Evolutionary conservation across 1,140 invertebrate species (phyloP), one percentile per base, ranked within the genome.

Genomic region (Pogonomyrmex californicus): DNA sequence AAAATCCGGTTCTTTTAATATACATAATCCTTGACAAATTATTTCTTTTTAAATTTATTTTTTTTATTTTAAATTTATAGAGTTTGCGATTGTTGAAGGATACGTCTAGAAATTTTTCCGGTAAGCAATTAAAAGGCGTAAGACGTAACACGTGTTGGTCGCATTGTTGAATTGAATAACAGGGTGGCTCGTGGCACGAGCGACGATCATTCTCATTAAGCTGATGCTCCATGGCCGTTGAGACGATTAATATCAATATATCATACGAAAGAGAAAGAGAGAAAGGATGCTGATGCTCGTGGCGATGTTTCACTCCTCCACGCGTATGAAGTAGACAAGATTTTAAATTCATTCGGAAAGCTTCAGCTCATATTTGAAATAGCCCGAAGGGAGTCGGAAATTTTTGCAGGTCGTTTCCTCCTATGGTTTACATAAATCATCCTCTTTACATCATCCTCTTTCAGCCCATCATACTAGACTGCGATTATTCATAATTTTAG

Each of bases 201-300:
- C 86, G 76, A 86, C 76, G 82, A 90, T 88, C 86, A 41, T 49
- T 62, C 90, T 89, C 83, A 73, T 88, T 87, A 88, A 85, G 73
- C 38, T 66, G 90, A 86, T 49, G 65, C 70, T 81, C 58, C 71
- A 71, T 60, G 82, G 63, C 77, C 79, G 85, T 87, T 86, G 79
- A 70, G 75, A 44, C 65, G 44, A 71, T 91, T 91, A 91, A 91
- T 91, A 91, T 91, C 88, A 91, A 91, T 89, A 86, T 89, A 58
- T 33, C 49, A 30, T 54, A 30, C 14, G 33, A 58, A 47, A 62
- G 75, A 86, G 62, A 77, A 30, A 51, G 58, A 56, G 30, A n/a
- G 65, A 49, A 60, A 87, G 54, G 51, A 36, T 56, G 23, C 17
- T 68, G 58, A 12, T 51, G 47, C 54, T n/a, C 65, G 75, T 63